Evolutionary conservation across 1,140 invertebrate genomes (phyloP), one percentile per base, ranked within the genome.

Genomic region (Heliconius himera): DNA sequence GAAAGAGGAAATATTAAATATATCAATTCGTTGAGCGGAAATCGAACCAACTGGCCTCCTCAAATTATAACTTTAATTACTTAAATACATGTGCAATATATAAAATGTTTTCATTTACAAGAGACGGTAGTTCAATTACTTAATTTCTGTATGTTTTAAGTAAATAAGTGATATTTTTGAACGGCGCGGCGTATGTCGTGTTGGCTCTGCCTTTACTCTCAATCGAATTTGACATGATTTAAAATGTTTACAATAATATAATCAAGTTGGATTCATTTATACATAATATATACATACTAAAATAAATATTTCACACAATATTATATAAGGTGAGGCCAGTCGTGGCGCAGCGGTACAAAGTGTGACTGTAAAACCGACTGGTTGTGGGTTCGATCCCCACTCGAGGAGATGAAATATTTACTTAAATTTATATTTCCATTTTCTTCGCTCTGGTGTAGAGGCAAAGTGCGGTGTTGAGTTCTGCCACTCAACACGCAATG

Each of bases 191-290:
- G 70, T 2, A 20, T 36, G 20, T 38, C 70, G 70, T 9, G 33
- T 71, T 71, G 70, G 70, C 70, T 71, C 33, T 71, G 20, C 70
- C 36, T 71, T 71, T 71, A 22, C 36, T 71, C 70, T 71, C 29
- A 71, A 71, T 71, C 33, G 38, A 71, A 71, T 71, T 71, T 71
- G 18, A 22, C 70, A 38, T 71, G 38, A 71, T 71, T 71, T 18
- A 71, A 71, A 71, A 38, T 71, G 29, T 71, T 71, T 71, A 9
- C 33, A 36, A 38, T 38, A 38, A 71, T 38, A 71, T 38, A 38
- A 71, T 33, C 18, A 13, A 8, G 18, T 38, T 71, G 16, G 2
- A 38, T 38, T 38, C 33, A n/a, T 38, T 71, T 38, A 71, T 70
- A 9, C 2, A 70, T 33, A 16, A 51, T 18, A 20, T 18, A 51